A percentile compares a stretch with the other conserved stretches of the same genome.
Evolutionary conservation across 1,140 invertebrate species (phyloP).

Genomic region (Proales similis): DNA sequence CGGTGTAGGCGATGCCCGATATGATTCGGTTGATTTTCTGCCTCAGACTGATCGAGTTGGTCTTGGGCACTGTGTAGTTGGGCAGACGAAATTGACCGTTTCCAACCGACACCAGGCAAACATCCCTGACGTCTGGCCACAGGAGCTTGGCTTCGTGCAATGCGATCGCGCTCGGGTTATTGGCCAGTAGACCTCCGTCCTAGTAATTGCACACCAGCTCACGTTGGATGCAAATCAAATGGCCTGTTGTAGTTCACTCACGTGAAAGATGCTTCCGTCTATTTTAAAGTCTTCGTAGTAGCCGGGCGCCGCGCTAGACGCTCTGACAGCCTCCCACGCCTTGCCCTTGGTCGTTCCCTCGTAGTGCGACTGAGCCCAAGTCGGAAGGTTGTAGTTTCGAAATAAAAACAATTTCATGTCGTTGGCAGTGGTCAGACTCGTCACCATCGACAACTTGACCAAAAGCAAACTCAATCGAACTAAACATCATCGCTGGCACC

Average conservation of each 20-base stretch:
- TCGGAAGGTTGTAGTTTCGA: conserved; percentile 75
- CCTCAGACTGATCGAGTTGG: conserved; percentile 13
- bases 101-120: conserved; percentile 79
- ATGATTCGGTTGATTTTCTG: conserved; percentile 31
- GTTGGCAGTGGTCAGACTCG: conserved; percentile 35
- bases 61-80: conserved; percentile 3
- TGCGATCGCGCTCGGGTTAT: conserved; percentile 81
- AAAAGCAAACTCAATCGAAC: conserved; percentile 24
- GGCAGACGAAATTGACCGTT: conserved; percentile 59
- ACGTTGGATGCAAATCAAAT: conserved; percentile 38
- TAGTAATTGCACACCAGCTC: conserved; percentile 43
- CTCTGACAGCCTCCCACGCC: conserved; percentile 79
- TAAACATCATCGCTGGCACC: neutral
- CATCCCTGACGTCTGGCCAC: conserved; percentile 70
- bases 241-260: conserved; percentile 49
- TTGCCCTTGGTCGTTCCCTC: conserved; percentile 65
- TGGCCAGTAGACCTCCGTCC: conserved; percentile 77
- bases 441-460: conserved; percentile 20
- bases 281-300: conserved; percentile 80
- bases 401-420: conserved; percentile 62
- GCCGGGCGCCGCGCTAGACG: conserved; percentile 81
- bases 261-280: conserved; percentile 70
- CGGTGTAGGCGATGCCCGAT: conserved; percentile 24
- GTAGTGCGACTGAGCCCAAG: conserved; percentile 67
- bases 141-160: conserved; percentile 69